Evolutionary conservation across 2,888 invertebrate genomes (phyloP), one percentile per base, ranked within the genome.

Genomic region (Atrina japonica): DNA sequence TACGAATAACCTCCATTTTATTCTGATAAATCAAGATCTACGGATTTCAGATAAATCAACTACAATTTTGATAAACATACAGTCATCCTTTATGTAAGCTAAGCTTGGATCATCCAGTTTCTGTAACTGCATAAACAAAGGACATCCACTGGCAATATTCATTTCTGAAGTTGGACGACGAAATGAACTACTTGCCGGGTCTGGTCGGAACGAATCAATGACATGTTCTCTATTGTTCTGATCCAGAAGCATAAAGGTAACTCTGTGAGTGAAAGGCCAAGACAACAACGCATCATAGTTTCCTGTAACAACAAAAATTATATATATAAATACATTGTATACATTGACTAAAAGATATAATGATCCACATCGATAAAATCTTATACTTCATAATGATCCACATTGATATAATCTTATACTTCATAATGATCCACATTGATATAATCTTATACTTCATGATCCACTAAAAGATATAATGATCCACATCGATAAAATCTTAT

Each of bases 81-180:
- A 80, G 63, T 88, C 86, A 68, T 88, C 87, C 60, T 81, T 83
- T n/a, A 88, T 79, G 73, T 83, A 88, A 2, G 78, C 81, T 18
- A 71, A 61, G 35, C 69, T 73, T 14, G 77, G 69, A 43, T 76
- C 78, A 29, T 82, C 79, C 14, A 86, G 72, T 43, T 85, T 77
- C 16, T 78, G 60, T 18, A 85, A 73, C 0, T 82, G 78, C 49
- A 87, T 77, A 70, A 90, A 90, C 59, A 87, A 70, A 0, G 90
- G 90, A 69, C 89, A 89, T 1, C 90, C 90, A 68, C 86, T 87
- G 3, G 90, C 90, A 14, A 90, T 89, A 81, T 90, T 90, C 88
- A 89, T 89, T 65, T 89, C 88, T 1, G 87, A 78, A 14, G 80
- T 81, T 3, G 90, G 90, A 27, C 86, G 75, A 58, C 85, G 82